These are phyloP conservation scores for Quadroppia sp. DNA, from an alignment of 2,888 invertebrate genomes.

Conservation along the genomic window DNA sequence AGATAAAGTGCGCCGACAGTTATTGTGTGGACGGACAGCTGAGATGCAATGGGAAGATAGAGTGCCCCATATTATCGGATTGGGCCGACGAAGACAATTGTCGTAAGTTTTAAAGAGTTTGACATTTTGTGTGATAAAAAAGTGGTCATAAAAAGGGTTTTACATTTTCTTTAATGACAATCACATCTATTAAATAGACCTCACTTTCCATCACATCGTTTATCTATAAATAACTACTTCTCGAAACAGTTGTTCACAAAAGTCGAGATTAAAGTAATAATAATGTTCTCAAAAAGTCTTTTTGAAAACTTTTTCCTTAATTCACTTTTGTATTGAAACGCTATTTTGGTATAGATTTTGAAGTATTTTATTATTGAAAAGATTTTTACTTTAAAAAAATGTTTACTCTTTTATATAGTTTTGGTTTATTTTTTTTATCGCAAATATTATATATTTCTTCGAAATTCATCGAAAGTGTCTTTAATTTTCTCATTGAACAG, in stretches of 20 bases:
- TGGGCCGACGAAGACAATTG: conserved; percentile 55
- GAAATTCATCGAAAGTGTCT: neutral
- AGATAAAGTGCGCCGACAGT: conserved; percentile 52
- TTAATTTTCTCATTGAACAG: conserved; percentile 48
- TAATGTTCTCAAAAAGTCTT: too few relatives aligned
- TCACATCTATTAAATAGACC: neutral
- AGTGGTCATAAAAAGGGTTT: neutral
- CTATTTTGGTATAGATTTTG: too few relatives aligned
- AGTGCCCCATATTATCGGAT: conserved; percentile 52
- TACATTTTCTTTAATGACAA: neutral
- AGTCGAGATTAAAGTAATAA: too few relatives aligned
- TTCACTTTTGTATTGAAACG: too few relatives aligned
- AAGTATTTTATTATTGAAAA: too few relatives aligned
- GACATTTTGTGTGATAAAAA: neutral
- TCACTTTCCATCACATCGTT: neutral
- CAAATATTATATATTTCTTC: neutral
- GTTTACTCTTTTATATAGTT: too few relatives aligned
- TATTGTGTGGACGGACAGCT: conserved; percentile 54
- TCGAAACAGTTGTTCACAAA: too few relatives aligned
- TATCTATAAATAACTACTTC: too few relatives aligned
- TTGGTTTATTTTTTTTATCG: neutral
- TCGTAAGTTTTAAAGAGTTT: conserved; percentile 47
- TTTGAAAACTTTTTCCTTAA: too few relatives aligned
- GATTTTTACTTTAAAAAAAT: too few relatives aligned
- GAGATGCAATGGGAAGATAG: conserved; percentile 53